Conservation (phyloP, 2,888 invertebrate species). For the Meloe dianella region DNA sequence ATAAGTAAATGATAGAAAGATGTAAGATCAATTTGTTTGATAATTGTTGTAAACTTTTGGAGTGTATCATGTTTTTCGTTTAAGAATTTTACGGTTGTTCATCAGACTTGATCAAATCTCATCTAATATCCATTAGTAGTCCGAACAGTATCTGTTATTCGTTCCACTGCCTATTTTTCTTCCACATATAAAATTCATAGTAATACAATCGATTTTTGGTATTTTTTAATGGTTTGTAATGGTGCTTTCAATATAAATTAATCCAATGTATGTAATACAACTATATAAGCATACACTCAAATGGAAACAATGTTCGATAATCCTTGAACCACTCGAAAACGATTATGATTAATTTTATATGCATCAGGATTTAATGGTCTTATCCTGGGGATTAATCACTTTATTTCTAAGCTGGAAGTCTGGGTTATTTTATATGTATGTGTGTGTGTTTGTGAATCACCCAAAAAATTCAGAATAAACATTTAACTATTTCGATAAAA, state of each 20-base stretch:
- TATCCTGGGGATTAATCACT: background rate
- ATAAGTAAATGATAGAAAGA: background rate
- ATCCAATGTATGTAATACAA: background rate
- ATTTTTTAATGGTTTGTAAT: background rate
- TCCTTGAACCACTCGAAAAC: background rate
- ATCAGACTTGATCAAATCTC: background rate
- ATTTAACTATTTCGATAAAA: background rate
- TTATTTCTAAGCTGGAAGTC: too few relatives aligned
- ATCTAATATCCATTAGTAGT: background rate
- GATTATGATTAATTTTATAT: conserved; percentile 5
- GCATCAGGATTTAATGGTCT: background rate
- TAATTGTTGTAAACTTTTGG: conserved; percentile 5
- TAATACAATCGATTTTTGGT: background rate
- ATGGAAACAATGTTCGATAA: background rate
- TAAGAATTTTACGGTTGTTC: background rate
- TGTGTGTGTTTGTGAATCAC: background rate
- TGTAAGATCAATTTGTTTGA: background rate
- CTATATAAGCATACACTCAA: background rate
- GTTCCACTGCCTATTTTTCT: too few relatives aligned
- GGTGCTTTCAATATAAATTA: background rate
- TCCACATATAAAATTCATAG: too few relatives aligned
- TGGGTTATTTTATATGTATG: background rate
- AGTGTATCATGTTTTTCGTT: background rate
- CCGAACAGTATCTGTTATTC: background rate
- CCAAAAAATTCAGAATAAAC: background rate